A percentile compares a stretch with the other conserved stretches of the same genome.
Conservation (phyloP, 1,140 invertebrate species). For the Acyrthosiphon pisum region DNA sequence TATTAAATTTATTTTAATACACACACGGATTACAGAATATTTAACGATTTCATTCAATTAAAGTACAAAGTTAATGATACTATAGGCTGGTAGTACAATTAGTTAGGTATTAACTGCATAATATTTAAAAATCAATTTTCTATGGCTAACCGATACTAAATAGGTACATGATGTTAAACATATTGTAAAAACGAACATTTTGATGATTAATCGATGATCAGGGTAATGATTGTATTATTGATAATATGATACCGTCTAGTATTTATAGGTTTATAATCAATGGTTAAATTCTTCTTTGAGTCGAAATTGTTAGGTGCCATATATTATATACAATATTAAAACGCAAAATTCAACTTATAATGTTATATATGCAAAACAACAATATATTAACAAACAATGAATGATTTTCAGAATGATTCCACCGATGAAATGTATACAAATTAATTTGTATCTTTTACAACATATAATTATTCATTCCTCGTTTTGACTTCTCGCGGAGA, state of each 20-base stretch:
- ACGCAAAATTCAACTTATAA: background rate
- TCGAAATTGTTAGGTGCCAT: background rate
- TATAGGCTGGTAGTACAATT: background rate
- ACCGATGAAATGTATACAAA: background rate
- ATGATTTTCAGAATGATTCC: background rate
- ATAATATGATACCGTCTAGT: too few species aligned
- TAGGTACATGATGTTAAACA: too few species aligned
- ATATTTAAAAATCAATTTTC: background rate
- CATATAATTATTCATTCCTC: background rate
- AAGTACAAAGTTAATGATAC: background rate
- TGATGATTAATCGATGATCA: background rate
- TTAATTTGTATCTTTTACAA: background rate
- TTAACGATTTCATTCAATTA: background rate
- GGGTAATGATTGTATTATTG: too few species aligned
- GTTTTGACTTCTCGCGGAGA: background rate
- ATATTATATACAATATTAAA: background rate
- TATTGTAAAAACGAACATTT: background rate
- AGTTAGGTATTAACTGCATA: background rate
- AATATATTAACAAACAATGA: background rate
- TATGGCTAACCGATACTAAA: background rate
- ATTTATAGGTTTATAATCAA: background rate
- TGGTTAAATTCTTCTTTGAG: background rate
- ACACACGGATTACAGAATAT: background rate
- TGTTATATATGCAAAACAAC: background rate
- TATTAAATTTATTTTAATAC: background rate